A percentile compares a stretch with the other conserved stretches of the same genome.
These are phyloP conservation scores for Tuberolachnus salignus DNA, from an alignment of 2,888 invertebrate genomes.

Conservation along the genomic window DNA sequence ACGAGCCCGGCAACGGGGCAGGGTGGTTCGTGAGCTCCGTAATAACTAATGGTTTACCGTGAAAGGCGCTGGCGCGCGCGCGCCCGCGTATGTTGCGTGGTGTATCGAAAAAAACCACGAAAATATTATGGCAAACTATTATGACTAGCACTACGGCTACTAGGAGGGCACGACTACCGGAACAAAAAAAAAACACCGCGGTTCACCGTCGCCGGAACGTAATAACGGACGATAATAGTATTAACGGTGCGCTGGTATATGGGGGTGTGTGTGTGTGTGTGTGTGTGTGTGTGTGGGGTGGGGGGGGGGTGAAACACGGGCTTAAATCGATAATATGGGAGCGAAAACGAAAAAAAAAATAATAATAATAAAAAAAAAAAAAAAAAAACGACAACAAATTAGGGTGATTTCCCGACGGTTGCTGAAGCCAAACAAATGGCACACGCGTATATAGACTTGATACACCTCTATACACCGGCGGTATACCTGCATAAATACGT, in stretches of 20 bases:
- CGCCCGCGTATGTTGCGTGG: background rate
- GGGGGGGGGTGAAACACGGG: too few species aligned
- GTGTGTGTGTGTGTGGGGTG: too few species aligned
- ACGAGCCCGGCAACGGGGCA: slow-evolving; percentile 32
- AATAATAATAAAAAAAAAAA: too few species aligned
- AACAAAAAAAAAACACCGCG: too few species aligned
- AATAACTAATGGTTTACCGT: slow-evolving; percentile 55
- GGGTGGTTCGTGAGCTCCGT: slow-evolving; percentile 52
- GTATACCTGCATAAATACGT: slow-evolving; percentile 52
- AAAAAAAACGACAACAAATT: slow-evolving; percentile 32
- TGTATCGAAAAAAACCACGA: slow-evolving; percentile 45
- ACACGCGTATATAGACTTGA: slow-evolving; percentile 3
- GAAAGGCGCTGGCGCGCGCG: slow-evolving; percentile 35
- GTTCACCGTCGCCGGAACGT: too few species aligned
- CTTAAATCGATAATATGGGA: slow-evolving; percentile 48
- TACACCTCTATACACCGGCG: too few species aligned
- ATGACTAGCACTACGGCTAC: too few species aligned
- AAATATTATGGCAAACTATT: slow-evolving; percentile 51
- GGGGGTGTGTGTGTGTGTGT: too few species aligned
- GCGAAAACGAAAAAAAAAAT: slow-evolving; percentile 35
- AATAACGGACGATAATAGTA: too few species aligned
- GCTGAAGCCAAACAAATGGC: slow-evolving; percentile 55
- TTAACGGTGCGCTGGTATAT: too few species aligned
- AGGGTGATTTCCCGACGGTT: slow-evolving; percentile 51
- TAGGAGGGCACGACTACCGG: too few species aligned